Percentiles rank a stretch among this genome's conserved stretches.
These are phyloP conservation scores for Phaedon cochleariae DNA, from an alignment of 2,888 invertebrate genomes.

Conservation along the genomic window DNA sequence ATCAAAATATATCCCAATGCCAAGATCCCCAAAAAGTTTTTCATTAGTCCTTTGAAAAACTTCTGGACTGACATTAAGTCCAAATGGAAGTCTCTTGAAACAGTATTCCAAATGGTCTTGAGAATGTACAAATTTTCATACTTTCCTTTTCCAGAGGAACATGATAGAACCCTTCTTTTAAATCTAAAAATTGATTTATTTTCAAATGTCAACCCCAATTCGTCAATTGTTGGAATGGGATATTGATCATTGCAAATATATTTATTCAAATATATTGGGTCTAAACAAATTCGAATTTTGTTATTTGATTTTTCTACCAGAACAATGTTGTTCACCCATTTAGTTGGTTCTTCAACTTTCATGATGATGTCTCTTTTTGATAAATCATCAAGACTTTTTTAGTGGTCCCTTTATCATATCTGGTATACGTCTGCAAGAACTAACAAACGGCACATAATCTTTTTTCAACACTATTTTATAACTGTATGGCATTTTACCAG, in stretches of 20 bases:
- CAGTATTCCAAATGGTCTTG: neutral
- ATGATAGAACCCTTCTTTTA: too few relatives aligned
- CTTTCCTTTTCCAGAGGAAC: neutral
- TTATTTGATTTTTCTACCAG: conserved; percentile 31
- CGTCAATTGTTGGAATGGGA: conserved; percentile 32
- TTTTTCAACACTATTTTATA: conserved; percentile 9
- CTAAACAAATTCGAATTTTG: conserved; percentile 28
- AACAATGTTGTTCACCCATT: conserved; percentile 34
- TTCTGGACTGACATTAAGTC: too few relatives aligned
- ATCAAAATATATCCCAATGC: conserved; percentile 45
- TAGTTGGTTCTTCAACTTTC: conserved; percentile 35
- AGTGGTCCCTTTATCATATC: too few relatives aligned
- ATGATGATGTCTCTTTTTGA: too few relatives aligned
- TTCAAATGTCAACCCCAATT: neutral
- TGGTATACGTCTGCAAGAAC: too few relatives aligned
- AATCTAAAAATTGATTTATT: too few relatives aligned
- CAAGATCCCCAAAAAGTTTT: conserved; percentile 41
- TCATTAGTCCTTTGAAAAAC: too few relatives aligned
- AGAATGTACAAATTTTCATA: neutral
- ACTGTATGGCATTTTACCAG: conserved; percentile 3
- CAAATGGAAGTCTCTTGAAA: conserved; percentile 45
- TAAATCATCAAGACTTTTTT: too few relatives aligned
- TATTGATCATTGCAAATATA: conserved; percentile 25
- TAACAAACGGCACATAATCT: conserved; percentile 19
- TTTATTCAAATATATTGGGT: conserved; percentile 32